Conservation (phyloP, 64 coral and sea anemone genomes). For the Trachythela sp. region DNA sequence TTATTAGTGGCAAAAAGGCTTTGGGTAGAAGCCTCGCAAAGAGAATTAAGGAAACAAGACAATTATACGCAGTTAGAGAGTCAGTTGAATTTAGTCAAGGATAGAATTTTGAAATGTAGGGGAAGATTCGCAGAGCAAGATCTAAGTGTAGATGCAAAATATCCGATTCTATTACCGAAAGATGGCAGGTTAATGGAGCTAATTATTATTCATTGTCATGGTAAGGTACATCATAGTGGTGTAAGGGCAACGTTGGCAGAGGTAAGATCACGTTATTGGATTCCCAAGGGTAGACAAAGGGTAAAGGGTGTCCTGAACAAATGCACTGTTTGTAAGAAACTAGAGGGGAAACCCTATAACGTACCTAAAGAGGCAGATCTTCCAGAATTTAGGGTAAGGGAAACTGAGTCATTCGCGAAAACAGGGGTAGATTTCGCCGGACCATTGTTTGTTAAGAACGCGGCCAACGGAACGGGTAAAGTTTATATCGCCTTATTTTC, state of each 20-base stretch:
- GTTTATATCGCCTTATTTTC: conserved; percentile 24
- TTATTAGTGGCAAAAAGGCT: neutral
- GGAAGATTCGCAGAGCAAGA: conserved; percentile 2
- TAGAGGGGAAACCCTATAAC: conserved; percentile 24
- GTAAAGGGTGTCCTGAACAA: conserved; percentile 20
- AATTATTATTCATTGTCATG: conserved; percentile 20
- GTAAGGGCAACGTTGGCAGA: conserved; percentile 33
- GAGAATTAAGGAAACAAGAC: neutral
- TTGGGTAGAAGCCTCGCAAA: neutral
- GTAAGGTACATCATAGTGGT: conserved; percentile 21
- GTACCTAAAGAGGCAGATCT: conserved; percentile 6
- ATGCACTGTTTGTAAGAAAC: conserved; percentile 17
- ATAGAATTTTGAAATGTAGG: neutral
- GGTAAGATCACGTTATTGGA: conserved; percentile 23
- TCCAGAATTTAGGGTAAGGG: conserved; percentile 21
- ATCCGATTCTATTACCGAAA: neutral
- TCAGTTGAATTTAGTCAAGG: conserved; percentile 21
- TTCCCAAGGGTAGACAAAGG: conserved; percentile 41
- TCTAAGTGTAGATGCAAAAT: neutral
- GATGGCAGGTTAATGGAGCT: neutral
- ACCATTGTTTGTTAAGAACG: conserved; percentile 18
- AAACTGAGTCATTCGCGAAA: conserved; percentile 6
- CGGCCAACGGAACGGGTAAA: neutral
- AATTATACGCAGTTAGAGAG: conserved; percentile 2
- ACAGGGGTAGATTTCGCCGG: conserved; percentile 36